Conservation (phyloP, 2,888 invertebrate species). For the Lobophora halterata region DNA sequence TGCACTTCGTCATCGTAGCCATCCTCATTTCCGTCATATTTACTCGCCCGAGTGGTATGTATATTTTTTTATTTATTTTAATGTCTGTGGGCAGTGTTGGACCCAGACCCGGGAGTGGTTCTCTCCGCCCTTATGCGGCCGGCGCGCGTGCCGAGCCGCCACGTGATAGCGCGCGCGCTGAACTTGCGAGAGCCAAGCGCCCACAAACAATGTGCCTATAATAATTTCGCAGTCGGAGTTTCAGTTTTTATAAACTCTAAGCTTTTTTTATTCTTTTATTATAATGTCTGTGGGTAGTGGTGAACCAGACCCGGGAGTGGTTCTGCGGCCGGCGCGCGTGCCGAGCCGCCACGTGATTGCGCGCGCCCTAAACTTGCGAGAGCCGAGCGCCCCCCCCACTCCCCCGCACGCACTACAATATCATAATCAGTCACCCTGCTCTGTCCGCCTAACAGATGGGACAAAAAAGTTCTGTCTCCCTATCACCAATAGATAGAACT, state of each 20-base stretch:
- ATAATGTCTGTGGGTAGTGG: constrained; percentile 36
- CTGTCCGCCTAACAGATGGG: too few relatives aligned
- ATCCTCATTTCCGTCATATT: constrained; percentile 87
- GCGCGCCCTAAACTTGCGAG: constrained; percentile 55
- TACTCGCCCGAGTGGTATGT: constrained; percentile 74
- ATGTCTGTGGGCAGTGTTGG: constrained; percentile 42
- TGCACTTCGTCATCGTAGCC: constrained; percentile 85
- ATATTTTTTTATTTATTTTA: background rate
- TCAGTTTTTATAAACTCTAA: too few relatives aligned
- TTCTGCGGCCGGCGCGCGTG: constrained; percentile 55
- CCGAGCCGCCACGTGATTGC: constrained; percentile 51
- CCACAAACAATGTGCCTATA: constrained; percentile 16
- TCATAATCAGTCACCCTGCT: too few relatives aligned
- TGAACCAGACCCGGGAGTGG: constrained; percentile 55
- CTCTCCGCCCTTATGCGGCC: constrained; percentile 66
- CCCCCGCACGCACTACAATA: background rate
- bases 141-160: constrained; percentile 38
- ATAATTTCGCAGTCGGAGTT: too few relatives aligned
- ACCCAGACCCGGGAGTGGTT: constrained; percentile 53
- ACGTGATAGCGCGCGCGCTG: constrained; percentile 56
- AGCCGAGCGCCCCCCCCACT: constrained; percentile 42
- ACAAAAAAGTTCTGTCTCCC: too few relatives aligned
- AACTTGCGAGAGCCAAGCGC: constrained; percentile 56
- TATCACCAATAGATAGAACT: too few relatives aligned
- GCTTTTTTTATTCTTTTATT: background rate